A percentile compares a stretch with the other conserved stretches of the same genome.
phyloP scores from a whole-genome alignment of 2,888 invertebrate species.

The Rotaria macrura region DNA sequence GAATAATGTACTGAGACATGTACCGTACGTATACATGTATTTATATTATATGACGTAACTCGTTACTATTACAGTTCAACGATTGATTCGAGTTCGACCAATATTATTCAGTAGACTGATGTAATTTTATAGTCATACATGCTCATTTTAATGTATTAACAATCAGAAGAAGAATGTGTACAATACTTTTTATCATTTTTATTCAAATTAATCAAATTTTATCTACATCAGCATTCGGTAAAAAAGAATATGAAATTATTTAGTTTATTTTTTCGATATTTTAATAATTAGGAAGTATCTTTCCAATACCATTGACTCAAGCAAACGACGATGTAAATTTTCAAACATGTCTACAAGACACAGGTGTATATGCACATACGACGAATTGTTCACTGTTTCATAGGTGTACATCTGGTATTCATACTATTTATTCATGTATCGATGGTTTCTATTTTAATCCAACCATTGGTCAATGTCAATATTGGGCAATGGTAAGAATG shows the following conservation, averaged over 20 bases:
- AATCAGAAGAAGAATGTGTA: neutral
- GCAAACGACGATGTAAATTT: neutral
- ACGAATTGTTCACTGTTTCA: neutral
- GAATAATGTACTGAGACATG: neutral
- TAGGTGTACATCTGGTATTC: neutral
- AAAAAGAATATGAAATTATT: neutral
- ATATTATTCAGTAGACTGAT: neutral
- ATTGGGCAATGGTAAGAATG: neutral
- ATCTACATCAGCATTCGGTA: neutral
- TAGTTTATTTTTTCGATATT: neutral
- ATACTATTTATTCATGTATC: neutral
- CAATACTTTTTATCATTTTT: neutral
- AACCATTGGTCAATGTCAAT: neutral
- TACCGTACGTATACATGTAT: neutral
- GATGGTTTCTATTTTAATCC: neutral
- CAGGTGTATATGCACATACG: neutral
- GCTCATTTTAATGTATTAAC: neutral
- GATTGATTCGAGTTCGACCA: neutral
- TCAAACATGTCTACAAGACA: neutral
- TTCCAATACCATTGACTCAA: neutral
- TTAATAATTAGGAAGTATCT: neutral
- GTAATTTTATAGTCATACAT: neutral
- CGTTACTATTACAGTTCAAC: neutral
- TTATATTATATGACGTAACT: neutral
- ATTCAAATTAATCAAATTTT: neutral